Evolutionary conservation across 2,113 vertebrate species (phyloP).

Genomic region (Rhadina sibilatrix): DNA sequence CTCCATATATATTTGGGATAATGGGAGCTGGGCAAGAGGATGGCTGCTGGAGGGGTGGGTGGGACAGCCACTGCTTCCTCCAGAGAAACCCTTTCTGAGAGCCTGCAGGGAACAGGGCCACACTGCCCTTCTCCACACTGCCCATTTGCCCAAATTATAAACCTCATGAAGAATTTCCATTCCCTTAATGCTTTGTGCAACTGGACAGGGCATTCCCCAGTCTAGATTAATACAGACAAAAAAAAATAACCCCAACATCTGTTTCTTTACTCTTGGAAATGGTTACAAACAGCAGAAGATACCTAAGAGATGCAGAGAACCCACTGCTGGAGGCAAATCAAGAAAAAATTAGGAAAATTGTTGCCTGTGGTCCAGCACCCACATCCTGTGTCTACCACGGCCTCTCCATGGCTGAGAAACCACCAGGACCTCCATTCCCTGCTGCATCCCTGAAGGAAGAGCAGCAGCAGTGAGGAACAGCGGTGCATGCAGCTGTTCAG

Average conservation of each 20-base stretch:
- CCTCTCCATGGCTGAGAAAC: not conserved
- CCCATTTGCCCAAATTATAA: not conserved
- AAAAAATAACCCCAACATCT: fast-evolving
- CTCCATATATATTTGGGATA: fast-evolving
- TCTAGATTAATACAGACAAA: not conserved
- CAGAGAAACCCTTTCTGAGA: not conserved
- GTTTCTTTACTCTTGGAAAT: fast-evolving
- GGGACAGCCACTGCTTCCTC: not conserved
- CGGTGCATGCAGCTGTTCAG: not conserved
- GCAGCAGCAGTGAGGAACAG: not conserved
- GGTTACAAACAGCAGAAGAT: not conserved
- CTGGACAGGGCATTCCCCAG: not conserved
- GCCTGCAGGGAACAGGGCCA: not conserved
- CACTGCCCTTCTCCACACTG: not conserved
- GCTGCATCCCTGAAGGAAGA: not conserved
- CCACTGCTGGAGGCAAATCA: not conserved
- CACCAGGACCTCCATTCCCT: not conserved
- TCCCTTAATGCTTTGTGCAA: not conserved
- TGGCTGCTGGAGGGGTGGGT: not conserved
- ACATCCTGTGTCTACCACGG: fast-evolving
- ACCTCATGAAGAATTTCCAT: not conserved
- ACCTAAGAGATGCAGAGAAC: not conserved
- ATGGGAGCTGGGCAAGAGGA: not conserved
- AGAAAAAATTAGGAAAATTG: not conserved
- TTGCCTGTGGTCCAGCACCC: not conserved